These are phyloP conservation scores for Crypturellus undulatus DNA, from an alignment of 2,113 vertebrate species.

Conservation along the genomic window DNA sequence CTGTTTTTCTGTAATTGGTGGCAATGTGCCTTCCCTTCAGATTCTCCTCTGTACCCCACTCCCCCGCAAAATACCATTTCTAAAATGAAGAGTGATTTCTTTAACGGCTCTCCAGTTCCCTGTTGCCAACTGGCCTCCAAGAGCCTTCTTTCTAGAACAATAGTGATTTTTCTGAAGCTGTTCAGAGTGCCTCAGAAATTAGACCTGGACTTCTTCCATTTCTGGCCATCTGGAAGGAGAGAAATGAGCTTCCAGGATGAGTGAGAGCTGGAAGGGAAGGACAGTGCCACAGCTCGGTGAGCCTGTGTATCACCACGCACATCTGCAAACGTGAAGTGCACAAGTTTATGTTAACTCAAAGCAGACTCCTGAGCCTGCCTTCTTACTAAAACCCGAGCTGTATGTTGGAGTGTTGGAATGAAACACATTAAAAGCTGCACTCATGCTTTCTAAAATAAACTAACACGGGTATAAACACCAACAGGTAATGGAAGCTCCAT, in stretches of 20 bases:
- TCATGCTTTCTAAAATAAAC: not conserved
- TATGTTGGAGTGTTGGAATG: not conserved
- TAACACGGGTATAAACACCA: not conserved
- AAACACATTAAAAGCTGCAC: not conserved
- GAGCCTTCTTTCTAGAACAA: constrained; percentile 59
- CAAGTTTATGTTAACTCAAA: not conserved
- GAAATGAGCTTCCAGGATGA: constrained; percentile 38
- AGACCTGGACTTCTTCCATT: constrained; percentile 68
- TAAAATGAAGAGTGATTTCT: constrained; percentile 31
- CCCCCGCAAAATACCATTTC: not conserved
- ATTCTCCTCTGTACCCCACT: not conserved
- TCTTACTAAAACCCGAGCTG: not conserved
- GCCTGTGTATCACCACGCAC: not conserved
- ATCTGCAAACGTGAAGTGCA: not conserved
- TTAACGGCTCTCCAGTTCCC: constrained; percentile 48
- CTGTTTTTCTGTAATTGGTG: constrained; percentile 19
- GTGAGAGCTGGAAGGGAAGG: constrained; percentile 29
- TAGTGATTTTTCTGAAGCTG: constrained; percentile 62
- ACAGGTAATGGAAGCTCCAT: not conserved
- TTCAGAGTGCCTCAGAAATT: constrained; percentile 61
- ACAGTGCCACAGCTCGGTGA: constrained; percentile 45
- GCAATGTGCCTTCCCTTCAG: constrained; percentile 14
- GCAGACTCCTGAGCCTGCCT: not conserved
- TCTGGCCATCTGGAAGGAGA: constrained; percentile 68
- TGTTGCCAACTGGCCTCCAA: constrained; percentile 53